Evolutionary conservation across 2,113 vertebrate species (phyloP), one percentile per base, ranked within the genome.

Genomic region (Perca flavescens): DNA sequence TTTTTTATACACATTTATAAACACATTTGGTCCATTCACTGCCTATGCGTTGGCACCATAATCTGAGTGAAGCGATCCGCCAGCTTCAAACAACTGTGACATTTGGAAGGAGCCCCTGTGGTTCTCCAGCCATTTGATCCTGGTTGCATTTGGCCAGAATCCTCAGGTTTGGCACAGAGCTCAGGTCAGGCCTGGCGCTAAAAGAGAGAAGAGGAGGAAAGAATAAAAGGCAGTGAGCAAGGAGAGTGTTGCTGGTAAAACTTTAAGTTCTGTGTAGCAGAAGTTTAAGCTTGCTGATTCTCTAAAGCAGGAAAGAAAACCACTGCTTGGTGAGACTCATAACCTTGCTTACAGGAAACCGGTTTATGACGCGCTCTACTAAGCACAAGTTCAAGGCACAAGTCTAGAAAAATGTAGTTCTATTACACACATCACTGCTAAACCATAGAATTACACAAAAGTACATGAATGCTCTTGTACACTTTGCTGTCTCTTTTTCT

Each of bases 11-110:
- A 67, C 25, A 7, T 85, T 73, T 74, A 85, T 87, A 74, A 89
- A 87, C 86, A 90, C 84, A 88, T 90, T 86, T 88, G 87, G 74
- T 87, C 68, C 68, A 78, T 82, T 87, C 46, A 81, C 87, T 86
- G 80, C 82, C 60, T 85, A 31, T 64, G 83, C 77, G 82, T 86
- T 88, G 90, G 92, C 89, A 92, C 82, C 79, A 49, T 19, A 74
- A 52, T 80, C 85, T 62, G 46, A 80, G 83, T 69, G 85, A 88
- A 84, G 88, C 74, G 68, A 16, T 80, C 81, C 52, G 64, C 88
- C 85, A 79, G 77, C 92, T 94, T 94, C 91, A 94, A 93, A 94
- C 90, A 91, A 86, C 91, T 93, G 92, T 93, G 93, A 92, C 93
- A 94, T 94, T 95, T 95, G 93, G 92, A 94, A 82, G 89, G 77